These are phyloP conservation scores for Helicoverpa armigera DNA, from an alignment of 1,140 invertebrate species.

Conservation along the genomic window DNA sequence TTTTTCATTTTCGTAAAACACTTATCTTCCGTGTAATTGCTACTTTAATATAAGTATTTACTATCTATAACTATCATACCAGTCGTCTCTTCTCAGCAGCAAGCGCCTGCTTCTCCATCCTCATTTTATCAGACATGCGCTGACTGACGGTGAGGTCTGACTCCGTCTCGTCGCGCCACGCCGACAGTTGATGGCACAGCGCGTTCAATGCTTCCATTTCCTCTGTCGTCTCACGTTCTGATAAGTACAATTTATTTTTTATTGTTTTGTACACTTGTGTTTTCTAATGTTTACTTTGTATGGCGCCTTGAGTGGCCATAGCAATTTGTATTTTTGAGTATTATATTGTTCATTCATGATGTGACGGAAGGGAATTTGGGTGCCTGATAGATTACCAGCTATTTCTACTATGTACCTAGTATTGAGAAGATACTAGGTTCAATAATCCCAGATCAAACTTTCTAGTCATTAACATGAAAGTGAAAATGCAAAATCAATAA, in stretches of 20 bases:
- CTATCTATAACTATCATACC: constrained; percentile 70
- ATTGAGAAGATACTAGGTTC: too few relatives aligned
- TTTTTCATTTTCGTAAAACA: too few relatives aligned
- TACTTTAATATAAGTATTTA: neutral
- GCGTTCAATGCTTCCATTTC: constrained; percentile 86
- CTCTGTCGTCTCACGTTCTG: constrained; percentile 84
- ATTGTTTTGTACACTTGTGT: neutral
- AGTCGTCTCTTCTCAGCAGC: constrained; percentile 85
- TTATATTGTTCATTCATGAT: too few relatives aligned
- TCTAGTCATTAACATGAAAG: too few relatives aligned
- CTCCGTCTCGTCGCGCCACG: constrained; percentile 86
- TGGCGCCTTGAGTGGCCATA: too few relatives aligned
- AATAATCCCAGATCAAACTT: too few relatives aligned
- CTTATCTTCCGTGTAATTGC: neutral
- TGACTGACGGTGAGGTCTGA: constrained; percentile 86
- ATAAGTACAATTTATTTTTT: neutral
- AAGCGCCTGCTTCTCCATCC: constrained; percentile 83
- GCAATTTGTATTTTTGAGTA: too few relatives aligned
- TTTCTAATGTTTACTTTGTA: neutral
- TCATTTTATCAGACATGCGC: constrained; percentile 87
- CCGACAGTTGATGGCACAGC: constrained; percentile 83
- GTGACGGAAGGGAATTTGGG: too few relatives aligned
- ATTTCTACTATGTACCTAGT: too few relatives aligned
- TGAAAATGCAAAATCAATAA: neutral
- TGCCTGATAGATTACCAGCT: too few relatives aligned